Base-by-base conservation (phyloP, 2,113 vertebrate genomes). In the Poecilia latipinna region DNA sequence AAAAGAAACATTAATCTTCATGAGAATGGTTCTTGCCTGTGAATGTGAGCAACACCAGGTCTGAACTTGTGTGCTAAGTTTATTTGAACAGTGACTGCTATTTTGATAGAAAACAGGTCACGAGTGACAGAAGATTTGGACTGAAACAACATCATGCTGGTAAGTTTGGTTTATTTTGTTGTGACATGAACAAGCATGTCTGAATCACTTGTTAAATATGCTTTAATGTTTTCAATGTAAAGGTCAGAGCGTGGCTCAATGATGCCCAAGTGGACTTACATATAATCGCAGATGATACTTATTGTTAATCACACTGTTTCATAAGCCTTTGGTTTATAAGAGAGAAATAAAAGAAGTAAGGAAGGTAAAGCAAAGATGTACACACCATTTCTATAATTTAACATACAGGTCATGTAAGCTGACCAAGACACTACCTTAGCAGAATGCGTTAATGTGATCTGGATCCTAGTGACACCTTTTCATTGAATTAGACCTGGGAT, bases 11-110 rank as follows among this genome's bases (percentile, higher is more conserved):
- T 90, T 71, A 63, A 84, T 89, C 79, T 88, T 82, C 65, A 78
- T 61, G 78, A 78, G 81, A 86, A 73, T 69, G 61, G 83, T 35
- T 79, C 39, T 33, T 78, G 75, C 61, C 68, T 61, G 74, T 83
- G 71, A 87, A 65, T 35, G 72, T 80, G 78, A 88, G 76, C 82
- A 85, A 78, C 65, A 60, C 82, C 86, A 89, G 82, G 91, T 82
- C 91, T 28, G 71, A 86, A 70, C 91, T 89, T 92, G 92, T 90
- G 89, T 65, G 33, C 67, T 72, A 61, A 75, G 73, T 91, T 91
- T 87, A 92, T 92, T 91, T 92, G 77, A 91, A 88, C 82, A 88
- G 89, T 88, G 88, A 87, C 83, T 89, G 72, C 83, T 92, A 91
- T 93, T 91, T 84, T 87, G 84, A 88, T 83, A 83, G 82, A 79